phyloP scores from a whole-genome alignment of 1,140 invertebrate species.

The Nasonia vitripennis region DNA sequence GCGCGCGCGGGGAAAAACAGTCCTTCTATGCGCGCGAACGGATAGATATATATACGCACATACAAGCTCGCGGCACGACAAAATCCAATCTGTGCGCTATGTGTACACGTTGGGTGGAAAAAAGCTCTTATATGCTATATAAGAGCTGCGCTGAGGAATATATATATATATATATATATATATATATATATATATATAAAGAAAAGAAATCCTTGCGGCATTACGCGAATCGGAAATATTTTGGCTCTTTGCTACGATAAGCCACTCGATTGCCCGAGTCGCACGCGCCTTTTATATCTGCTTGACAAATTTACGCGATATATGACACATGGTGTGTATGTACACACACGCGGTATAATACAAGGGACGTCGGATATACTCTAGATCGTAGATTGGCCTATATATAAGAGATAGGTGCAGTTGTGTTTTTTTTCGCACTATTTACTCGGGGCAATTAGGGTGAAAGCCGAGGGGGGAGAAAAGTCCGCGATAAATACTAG shows the following conservation, averaged over 20 bases:
- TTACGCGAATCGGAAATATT: constrained; percentile 4
- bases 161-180: too few species aligned
- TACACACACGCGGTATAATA: too few species aligned
- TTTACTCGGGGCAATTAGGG: neutral
- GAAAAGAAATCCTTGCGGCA: neutral
- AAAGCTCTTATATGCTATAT: too few species aligned
- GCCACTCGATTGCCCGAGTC: neutral
- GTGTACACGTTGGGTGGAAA: too few species aligned
- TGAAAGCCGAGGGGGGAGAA: neutral
- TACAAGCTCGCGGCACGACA: neutral
- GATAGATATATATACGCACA: neutral
- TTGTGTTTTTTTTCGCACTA: neutral
- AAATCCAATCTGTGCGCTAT: neutral
- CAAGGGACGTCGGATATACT: too few species aligned
- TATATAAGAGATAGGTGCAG: too few species aligned
- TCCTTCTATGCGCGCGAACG: neutral
- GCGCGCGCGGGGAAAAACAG: neutral
- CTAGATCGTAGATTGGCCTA: too few species aligned
- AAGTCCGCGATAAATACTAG: neutral
- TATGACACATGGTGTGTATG: neutral
- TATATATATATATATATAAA: too few species aligned
- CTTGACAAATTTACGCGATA: neutral
- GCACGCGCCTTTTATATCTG: neutral
- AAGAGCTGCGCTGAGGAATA: neutral
- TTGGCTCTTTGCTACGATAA: neutral